Conservation (phyloP, 2,797 vertebrate species). For the Chelon labrosus region DNA sequence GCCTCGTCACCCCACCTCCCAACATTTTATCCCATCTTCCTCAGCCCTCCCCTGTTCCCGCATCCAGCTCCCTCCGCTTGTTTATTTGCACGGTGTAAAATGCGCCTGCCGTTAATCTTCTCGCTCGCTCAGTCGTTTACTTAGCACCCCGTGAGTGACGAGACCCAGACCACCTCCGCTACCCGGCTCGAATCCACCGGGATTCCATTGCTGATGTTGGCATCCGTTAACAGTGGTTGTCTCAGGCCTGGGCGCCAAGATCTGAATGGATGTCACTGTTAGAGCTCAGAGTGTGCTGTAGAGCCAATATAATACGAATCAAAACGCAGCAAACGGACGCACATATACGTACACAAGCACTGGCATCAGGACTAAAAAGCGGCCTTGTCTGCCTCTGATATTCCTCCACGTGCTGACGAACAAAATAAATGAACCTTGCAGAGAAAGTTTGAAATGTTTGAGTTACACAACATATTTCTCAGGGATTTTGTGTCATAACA, state of each 20-base stretch:
- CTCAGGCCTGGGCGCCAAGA: constrained; percentile 24
- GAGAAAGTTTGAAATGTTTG: constrained; percentile 38
- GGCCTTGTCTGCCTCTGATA: constrained; percentile 49
- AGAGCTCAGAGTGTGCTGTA: not conserved
- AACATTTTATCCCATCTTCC: not conserved
- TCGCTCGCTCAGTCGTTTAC: constrained; percentile 47
- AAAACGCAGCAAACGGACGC: constrained; percentile 20
- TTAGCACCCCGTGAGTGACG: constrained; percentile 46
- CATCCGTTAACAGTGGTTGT: constrained; percentile 13
- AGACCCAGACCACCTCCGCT: constrained; percentile 45
- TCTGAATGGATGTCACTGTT: constrained; percentile 55
- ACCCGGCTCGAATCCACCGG: constrained; percentile 23
- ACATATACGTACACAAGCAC: constrained; percentile 20
- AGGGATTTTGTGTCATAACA: constrained; percentile 21
- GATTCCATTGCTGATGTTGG: constrained; percentile 54
- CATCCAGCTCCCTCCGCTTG: constrained; percentile 36
- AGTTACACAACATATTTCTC: constrained; percentile 31
- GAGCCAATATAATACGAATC: constrained; percentile 26
- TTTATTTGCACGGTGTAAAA: constrained; percentile 63
- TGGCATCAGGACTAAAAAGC: constrained; percentile 47
- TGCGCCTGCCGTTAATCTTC: constrained; percentile 60
- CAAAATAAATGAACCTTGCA: constrained; percentile 15
- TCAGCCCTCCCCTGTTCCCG: not conserved
- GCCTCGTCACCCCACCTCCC: constrained; percentile 1
- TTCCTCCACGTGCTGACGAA: constrained; percentile 61